phyloP scores from a whole-genome alignment of 2,113 vertebrate genomes.

The Hippocampus barbouri region DNA sequence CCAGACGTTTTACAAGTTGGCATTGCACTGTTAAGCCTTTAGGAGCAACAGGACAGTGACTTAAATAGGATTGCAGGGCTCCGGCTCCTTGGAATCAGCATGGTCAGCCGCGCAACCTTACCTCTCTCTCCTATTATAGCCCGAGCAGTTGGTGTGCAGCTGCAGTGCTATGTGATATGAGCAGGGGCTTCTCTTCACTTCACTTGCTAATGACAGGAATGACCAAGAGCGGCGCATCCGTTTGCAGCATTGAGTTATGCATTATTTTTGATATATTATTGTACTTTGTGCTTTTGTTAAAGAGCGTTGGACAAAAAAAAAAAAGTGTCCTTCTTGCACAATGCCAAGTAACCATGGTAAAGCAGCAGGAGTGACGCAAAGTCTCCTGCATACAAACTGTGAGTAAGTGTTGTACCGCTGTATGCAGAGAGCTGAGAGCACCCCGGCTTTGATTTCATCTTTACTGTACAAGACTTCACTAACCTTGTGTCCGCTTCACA shows the following conservation, averaged over 20 bases:
- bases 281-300: conserved; percentile 39
- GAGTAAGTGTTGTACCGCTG: conserved; percentile 9
- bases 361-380: conserved; percentile 34
- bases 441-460: not conserved
- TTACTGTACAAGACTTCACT: conserved; percentile 44
- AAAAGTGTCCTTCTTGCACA: conserved; percentile 5
- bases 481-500: conserved; percentile 68
- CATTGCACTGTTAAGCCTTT: conserved; percentile 39
- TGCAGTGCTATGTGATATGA: conserved; percentile 72
- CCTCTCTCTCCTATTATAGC: conserved; percentile 79
- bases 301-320: conserved; percentile 42
- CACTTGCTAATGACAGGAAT: conserved; percentile 50
- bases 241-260: not conserved
- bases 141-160: conserved; percentile 71
- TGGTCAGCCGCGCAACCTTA: conserved; percentile 74
- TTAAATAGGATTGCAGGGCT: conserved; percentile 71
- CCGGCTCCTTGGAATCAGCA: conserved; percentile 70
- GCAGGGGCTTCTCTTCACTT: conserved; percentile 49
- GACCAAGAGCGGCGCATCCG: conserved; percentile 51
- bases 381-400: conserved; percentile 55
- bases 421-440: conserved; percentile 12
- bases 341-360: conserved; percentile 42
- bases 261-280: not conserved
- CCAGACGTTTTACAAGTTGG: conserved; percentile 3
- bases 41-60: conserved; percentile 47